Evolutionary conservation across 2,888 invertebrate genomes (phyloP), one percentile per base, ranked within the genome.

Genomic region (Nyleta sp.): DNA sequence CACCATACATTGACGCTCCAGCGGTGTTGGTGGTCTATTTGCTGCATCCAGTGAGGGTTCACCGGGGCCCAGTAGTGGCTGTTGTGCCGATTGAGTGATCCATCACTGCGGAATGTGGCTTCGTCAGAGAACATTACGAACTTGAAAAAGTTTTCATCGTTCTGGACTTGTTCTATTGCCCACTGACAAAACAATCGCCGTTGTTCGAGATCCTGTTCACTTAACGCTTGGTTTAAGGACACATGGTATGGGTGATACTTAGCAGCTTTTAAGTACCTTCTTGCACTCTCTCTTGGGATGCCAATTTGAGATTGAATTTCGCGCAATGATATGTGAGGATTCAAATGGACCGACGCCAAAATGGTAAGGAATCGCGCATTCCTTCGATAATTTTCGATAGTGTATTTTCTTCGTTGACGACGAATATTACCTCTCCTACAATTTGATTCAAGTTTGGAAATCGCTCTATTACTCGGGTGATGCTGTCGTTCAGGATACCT

Each of bases 91-190:
- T 87, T 85, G 0, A 83, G 48, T 57, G 75, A 52, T 10, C 83
- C 85, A 24, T 65, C 64, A 44, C 76, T 82, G 5, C 75, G 52
- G 50, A 85, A 87, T 11, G 79, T 82, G n/a, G 83, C 80, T 71
- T 87, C 83, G 40, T 84, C 84, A 44, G 81, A 82, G 48, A 84
- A 87, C 28, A 86, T 46, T 1, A 81, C 80, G 11, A 42, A 40
- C 4, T 44, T 2, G 33, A 79, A 76, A 24, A 80, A 81, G 10
- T 64, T 46, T 11, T 64, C 75, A 42, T 79, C 72, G 2, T 33
- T 8, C 31, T 31, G 1, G 10, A 24, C 15, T 52, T 53, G 28
- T 4, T 10, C n/a, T 28, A 20, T 17, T 22, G 70, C 68, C 70
- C 78, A 74, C 7, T 68, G 15, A 42, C 73, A 72, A 60, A 78